Conservation (phyloP, 2,888 invertebrate species). For the Pogonocherus hispidulus region DNA sequence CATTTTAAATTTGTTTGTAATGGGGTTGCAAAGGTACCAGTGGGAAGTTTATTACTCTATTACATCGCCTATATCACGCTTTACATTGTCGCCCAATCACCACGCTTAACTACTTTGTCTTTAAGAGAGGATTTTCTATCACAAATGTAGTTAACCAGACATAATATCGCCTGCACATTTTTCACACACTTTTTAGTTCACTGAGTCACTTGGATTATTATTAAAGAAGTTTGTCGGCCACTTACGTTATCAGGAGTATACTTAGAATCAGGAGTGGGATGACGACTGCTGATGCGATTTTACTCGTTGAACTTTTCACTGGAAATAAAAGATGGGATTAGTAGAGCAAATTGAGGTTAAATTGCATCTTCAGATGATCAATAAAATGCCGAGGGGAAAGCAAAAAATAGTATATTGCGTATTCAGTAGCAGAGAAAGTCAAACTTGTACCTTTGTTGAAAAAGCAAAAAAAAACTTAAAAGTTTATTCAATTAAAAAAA, state of each 20-base stretch:
- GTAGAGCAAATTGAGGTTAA: background rate
- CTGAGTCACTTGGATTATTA: background rate
- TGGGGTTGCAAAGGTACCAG: conserved; percentile 17
- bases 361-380: no score
- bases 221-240: conserved; percentile 14
- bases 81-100: conserved; percentile 16
- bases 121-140: conserved; percentile 27
- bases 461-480: no score
- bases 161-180: background rate
- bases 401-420: no score
- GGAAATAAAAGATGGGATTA: conserved; percentile 46
- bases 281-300: background rate
- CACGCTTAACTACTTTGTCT: conserved; percentile 14
- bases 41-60: conserved; percentile 31
- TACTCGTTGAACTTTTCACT: conserved; percentile 56
- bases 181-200: conserved; percentile 13
- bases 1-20: conserved; percentile 24
- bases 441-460: no score
- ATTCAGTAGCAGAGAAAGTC: no score
- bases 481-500: no score
- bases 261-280: conserved; percentile 19
- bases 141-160: conserved; percentile 24
- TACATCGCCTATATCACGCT: conserved; percentile 13
- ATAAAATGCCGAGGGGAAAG: no score
- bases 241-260: conserved; percentile 31